Percentiles rank a stretch among this genome's conserved stretches.
Conservation (phyloP, 2,113 vertebrate species). For the Colinus virginianus region DNA sequence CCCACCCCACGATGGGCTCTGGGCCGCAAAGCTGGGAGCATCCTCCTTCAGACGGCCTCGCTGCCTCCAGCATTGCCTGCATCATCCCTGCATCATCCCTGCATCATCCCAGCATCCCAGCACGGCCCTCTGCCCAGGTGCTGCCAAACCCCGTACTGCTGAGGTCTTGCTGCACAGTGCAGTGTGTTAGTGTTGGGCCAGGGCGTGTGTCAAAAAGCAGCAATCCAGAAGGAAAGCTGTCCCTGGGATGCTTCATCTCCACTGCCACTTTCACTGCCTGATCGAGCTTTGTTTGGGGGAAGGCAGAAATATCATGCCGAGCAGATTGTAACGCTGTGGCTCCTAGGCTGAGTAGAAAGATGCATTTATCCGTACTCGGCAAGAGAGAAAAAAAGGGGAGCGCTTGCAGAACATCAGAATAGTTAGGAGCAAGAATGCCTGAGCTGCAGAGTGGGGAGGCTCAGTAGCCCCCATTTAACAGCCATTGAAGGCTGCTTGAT, state of each 20-base stretch:
- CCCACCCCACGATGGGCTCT: background rate
- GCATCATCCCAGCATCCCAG: background rate
- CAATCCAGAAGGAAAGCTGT: slow-evolving; percentile 7
- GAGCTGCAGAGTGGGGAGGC: background rate
- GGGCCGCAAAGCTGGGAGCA: background rate
- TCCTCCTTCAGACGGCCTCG: background rate
- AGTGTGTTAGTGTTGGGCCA: background rate
- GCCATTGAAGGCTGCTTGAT: background rate
- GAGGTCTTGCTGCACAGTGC: background rate
- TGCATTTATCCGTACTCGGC: background rate
- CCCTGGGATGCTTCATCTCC: background rate
- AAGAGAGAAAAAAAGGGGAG: background rate
- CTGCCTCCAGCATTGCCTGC: background rate
- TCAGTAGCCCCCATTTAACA: background rate
- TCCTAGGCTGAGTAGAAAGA: background rate
- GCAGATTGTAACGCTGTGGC: background rate
- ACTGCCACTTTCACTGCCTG: background rate
- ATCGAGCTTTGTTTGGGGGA: slow-evolving; percentile 18
- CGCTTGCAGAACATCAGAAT: fast-evolving
- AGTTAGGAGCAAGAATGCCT: background rate
- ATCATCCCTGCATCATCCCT: background rate
- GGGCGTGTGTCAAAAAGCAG: background rate
- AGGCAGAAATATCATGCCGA: background rate
- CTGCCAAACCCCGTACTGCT: background rate
- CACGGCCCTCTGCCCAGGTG: fast-evolving